A percentile compares a stretch with the other conserved stretches of the same genome.
Evolutionary conservation across 2,797 vertebrate genomes (phyloP).

Genomic region (Hybognathus amarus): DNA sequence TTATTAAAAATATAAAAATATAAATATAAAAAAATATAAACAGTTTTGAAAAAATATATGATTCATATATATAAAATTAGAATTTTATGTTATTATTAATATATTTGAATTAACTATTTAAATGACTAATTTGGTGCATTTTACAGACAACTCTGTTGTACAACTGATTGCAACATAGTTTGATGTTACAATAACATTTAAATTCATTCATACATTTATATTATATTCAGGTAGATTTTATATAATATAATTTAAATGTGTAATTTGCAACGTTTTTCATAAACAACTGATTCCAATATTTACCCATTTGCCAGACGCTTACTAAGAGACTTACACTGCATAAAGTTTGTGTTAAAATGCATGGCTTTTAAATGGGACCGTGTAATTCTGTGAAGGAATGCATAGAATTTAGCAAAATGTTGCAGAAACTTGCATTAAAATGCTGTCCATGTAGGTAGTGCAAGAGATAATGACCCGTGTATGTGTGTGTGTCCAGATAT

Average conservation of each 20-base stretch:
- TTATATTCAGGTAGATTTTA: background rate
- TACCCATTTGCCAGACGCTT: background rate
- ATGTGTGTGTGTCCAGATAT: slow-evolving; percentile 81
- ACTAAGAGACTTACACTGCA: background rate
- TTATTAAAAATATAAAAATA: too few species aligned
- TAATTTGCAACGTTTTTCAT: background rate
- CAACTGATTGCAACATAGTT: background rate
- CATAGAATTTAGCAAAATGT: background rate
- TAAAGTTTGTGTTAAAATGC: background rate
- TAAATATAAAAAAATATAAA: too few species aligned
- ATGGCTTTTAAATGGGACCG: background rate
- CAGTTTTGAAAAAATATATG: too few species aligned
- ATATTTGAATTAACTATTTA: background rate
- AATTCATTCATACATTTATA: too few species aligned
- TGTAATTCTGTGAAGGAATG: background rate
- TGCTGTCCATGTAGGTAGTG: background rate
- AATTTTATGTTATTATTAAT: background rate
- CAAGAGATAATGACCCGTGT: background rate
- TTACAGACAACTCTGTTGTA: background rate
- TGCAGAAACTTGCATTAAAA: background rate
- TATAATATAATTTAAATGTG: too few species aligned
- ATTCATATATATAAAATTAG: too few species aligned
- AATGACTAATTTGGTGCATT: background rate
- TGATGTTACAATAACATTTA: too few species aligned
- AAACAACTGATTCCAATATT: background rate